Base-by-base conservation (phyloP, 2,113 vertebrate genomes). In the Rana temporaria region DNA sequence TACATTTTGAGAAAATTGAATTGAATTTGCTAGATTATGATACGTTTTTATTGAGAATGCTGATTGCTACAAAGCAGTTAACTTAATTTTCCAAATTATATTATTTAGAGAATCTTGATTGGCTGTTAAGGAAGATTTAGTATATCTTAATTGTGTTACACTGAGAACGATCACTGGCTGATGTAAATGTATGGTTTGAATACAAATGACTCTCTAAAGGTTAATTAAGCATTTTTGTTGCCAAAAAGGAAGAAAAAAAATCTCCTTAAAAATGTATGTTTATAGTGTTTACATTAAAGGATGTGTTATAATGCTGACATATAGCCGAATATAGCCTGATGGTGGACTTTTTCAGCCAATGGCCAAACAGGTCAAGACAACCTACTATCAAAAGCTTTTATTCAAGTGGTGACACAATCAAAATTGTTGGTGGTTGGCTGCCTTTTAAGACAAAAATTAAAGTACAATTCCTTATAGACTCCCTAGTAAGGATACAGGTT, bases 71-170 rank as follows among this genome's bases (percentile, higher is more conserved):
- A 16, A 67, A 42, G 65, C 32, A 42, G 65, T 67, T 42, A 67
- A 67, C 65, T 18, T 67, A 67, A 42, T 67, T 67, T 67, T 67
- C 65, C 19, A 67, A 67, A 67, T 42, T 67, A 30, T 7, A 34
- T 42, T 67, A 67, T 67, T 67, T 67, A 67, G 19, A 67, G 32
- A 42, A 67, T 42, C 65, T 67, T 67, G 32, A 67, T 67, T 67
- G 65, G 65, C 38, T 67, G 32, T 67, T n/a, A 20, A 20, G 34
- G 38, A 67, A n/a, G 16, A 42, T 67, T 67, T 67, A 67, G 32
- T 67, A 24, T 67, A 30, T 67, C 19, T 38, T 67, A 67, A 67
- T 67, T 67, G 65, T 67, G 65, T 38, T 65, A 64, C 24, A 26
- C 26, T 26, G 63, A 65, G 63, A 65, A 32, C 22, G 60, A 24